phyloP scores from a whole-genome alignment of 92 coral and sea anemone species.

The Umimayanthus kanabou region DNA sequence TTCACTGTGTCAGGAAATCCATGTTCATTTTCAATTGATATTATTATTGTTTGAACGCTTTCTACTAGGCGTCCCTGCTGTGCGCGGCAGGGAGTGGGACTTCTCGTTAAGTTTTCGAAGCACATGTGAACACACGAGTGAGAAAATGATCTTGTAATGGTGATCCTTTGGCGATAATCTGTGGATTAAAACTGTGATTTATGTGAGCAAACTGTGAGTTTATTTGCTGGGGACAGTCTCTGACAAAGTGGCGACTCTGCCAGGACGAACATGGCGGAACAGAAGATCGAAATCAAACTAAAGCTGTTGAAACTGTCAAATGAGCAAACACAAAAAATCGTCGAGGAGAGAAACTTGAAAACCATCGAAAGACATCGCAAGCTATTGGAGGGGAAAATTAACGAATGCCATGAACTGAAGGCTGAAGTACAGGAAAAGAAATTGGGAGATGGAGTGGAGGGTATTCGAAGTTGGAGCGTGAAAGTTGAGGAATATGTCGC shows the following conservation, averaged over 20 bases:
- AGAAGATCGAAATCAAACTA: background rate
- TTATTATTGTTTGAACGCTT: too few species aligned
- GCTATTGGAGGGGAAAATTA: background rate
- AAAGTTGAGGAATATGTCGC: too few species aligned
- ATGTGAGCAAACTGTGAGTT: too few species aligned
- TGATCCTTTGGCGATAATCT: too few species aligned
- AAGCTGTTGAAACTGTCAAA: background rate
- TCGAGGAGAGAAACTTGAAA: background rate
- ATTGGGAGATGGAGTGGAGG: slow-evolving; percentile 24
- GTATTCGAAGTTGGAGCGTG: slow-evolving; percentile 28
- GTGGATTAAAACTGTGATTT: too few species aligned
- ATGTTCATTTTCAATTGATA: too few species aligned
- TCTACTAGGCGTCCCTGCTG: too few species aligned
- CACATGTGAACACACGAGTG: too few species aligned
- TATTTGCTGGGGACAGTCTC: background rate
- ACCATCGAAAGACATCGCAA: slow-evolving; percentile 4
- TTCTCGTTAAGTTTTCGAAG: too few species aligned
- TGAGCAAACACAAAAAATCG: background rate
- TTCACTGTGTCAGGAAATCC: too few species aligned
- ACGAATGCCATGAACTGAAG: slow-evolving; percentile 32
- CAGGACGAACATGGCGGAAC: background rate
- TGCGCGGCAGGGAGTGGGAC: too few species aligned
- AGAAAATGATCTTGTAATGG: too few species aligned
- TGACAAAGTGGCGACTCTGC: slow-evolving; percentile 26
- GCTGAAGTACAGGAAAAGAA: background rate